Percentiles rank a stretch among this genome's conserved stretches.
Conservation (phyloP, 2,888 invertebrate species). For the Diplazon laetatorius region DNA sequence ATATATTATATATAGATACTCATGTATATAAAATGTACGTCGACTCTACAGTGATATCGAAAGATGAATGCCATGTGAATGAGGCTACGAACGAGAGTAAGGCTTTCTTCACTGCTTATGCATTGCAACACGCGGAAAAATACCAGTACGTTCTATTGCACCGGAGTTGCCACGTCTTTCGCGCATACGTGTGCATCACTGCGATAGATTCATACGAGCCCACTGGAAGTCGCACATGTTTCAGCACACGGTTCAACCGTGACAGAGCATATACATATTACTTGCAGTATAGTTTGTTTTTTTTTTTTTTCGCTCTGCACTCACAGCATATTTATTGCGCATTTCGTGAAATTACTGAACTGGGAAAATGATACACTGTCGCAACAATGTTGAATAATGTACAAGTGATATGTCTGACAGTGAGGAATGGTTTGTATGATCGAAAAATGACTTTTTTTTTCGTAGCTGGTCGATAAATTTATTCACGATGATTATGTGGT, state of each 20-base stretch:
- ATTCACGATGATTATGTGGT: no score
- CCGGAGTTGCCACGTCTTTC: conserved; percentile 1
- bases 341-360: not conserved
- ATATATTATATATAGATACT: not conserved
- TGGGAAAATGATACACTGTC: no score
- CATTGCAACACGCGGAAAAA: conserved; percentile 49
- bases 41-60: conserved; percentile 2
- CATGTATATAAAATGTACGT: no score
- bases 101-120: conserved; percentile 62
- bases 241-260: not conserved
- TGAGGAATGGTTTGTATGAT: no score
- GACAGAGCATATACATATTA: not conserved
- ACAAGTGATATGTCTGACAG: no score
- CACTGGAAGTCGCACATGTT: conserved; percentile 2
- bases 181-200: not conserved
- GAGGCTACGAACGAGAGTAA: conserved; percentile 6
- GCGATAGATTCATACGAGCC: conserved; percentile 19
- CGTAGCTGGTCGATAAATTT: no score
- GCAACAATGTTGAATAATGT: no score
- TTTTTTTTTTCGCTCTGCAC: not conserved
- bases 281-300: not conserved
- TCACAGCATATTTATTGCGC: no score
- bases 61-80: conserved; percentile 8
- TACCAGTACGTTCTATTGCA: no score
- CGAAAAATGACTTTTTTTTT: no score